Evolutionary conservation across 2,888 invertebrate species (phyloP).

Genomic region (Tetranychus truncatus): DNA sequence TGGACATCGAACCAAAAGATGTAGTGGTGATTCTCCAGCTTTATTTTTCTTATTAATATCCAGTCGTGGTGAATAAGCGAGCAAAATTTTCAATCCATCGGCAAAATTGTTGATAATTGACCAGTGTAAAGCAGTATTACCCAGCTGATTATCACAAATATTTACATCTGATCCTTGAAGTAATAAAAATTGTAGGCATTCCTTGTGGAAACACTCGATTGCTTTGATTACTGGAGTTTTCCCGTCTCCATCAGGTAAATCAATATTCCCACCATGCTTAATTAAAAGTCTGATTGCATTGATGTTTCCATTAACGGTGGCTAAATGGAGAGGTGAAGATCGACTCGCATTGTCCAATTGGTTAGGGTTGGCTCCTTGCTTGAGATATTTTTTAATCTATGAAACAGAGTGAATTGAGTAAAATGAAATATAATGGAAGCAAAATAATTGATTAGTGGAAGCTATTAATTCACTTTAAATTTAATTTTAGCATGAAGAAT

Average conservation of each 20-base stretch:
- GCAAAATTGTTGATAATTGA: slow-evolving; percentile 17
- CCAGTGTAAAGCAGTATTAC: slow-evolving; percentile 22
- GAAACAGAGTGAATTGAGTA: not conserved
- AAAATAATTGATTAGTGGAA: too few species aligned
- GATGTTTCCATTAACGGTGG: slow-evolving; percentile 20
- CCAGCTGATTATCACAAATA: slow-evolving; percentile 18
- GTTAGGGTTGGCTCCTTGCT: slow-evolving; percentile 15
- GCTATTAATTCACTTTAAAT: too few species aligned
- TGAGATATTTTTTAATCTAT: slow-evolving; percentile 2
- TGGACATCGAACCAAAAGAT: slow-evolving; percentile 17
- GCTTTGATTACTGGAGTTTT: slow-evolving; percentile 21
- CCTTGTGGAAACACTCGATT: slow-evolving; percentile 20
- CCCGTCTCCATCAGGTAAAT: slow-evolving; percentile 20
- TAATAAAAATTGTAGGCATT: slow-evolving; percentile 20
- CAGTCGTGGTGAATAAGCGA: slow-evolving; percentile 14
- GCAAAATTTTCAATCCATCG: slow-evolving; percentile 13
- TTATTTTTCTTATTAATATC: slow-evolving; percentile 20
- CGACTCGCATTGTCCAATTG: slow-evolving; percentile 15
- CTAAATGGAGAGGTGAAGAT: slow-evolving; percentile 18
- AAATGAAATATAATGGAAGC: too few species aligned
- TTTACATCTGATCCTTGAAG: slow-evolving; percentile 17
- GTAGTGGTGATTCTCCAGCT: slow-evolving; percentile 19
- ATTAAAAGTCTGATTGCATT: slow-evolving; percentile 18
- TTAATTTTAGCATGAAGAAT: too few species aligned
- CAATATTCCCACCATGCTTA: slow-evolving; percentile 17